Evolutionary conservation across 2,113 vertebrate species (phyloP).

Genomic region (Acanthisitta chloris): DNA sequence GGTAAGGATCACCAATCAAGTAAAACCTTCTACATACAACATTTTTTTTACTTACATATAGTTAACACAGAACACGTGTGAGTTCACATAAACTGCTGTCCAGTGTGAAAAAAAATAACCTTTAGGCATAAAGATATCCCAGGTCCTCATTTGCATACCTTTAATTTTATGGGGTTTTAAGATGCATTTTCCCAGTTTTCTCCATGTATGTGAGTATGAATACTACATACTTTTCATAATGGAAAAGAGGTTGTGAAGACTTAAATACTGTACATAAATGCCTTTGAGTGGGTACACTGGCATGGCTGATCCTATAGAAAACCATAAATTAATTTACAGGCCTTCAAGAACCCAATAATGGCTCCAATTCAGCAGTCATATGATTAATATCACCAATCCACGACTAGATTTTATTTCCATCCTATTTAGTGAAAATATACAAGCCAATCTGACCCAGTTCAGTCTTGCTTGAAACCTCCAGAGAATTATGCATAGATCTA

Average conservation of each 20-base stretch:
- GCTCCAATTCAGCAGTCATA: not conserved
- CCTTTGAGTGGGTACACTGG: not conserved
- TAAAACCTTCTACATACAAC: not conserved
- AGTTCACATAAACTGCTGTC: not conserved
- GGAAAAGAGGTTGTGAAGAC: not conserved
- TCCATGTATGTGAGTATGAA: not conserved
- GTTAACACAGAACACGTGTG: not conserved
- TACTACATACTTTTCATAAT: not conserved
- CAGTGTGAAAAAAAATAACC: not conserved
- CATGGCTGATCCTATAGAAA: not conserved
- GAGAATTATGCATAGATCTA: conserved; percentile 36
- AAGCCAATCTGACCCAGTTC: conserved; percentile 45
- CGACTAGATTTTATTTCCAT: conserved; percentile 16
- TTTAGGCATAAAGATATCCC: not conserved
- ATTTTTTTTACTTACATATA: not conserved
- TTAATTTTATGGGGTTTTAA: not conserved
- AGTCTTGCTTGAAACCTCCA: conserved; percentile 47
- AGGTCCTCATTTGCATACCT: not conserved
- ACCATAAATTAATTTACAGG: not conserved
- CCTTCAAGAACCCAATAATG: not conserved
- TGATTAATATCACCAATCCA: conserved; percentile 35
- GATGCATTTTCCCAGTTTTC: not conserved
- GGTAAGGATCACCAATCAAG: not conserved
- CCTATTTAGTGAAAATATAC: conserved; percentile 38
- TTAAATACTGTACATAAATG: not conserved